Percentiles rank a stretch among this genome's conserved stretches.
Conservation (phyloP, 2,797 vertebrate species). For the Mus caroli region DNA sequence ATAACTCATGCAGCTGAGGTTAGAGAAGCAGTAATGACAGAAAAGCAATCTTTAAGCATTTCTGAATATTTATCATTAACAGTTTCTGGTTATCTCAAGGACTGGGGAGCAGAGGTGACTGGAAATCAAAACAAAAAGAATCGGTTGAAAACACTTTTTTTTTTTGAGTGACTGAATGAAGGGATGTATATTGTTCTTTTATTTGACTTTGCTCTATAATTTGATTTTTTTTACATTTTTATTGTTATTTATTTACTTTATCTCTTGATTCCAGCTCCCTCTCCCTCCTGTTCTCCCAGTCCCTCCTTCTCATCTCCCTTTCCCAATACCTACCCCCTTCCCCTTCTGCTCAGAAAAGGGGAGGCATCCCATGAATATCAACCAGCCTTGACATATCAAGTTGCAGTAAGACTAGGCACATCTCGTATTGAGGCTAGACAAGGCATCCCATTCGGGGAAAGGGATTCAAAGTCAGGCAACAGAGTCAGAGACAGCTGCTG, state of each 20-base stretch:
- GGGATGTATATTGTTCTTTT: neutral
- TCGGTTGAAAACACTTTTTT: neutral
- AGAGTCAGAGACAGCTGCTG: neutral
- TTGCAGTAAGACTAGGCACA: neutral
- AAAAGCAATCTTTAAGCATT: constrained; percentile 15
- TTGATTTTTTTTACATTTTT: neutral
- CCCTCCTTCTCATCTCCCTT: neutral
- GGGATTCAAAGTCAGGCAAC: neutral
- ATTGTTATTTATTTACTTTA: neutral
- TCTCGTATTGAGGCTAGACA: neutral
- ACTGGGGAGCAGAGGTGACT: neutral
- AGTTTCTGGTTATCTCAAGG: neutral
- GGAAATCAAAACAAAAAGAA: neutral
- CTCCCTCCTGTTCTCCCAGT: neutral
- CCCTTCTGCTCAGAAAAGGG: neutral
- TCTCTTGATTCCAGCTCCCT: neutral
- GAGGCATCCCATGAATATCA: neutral
- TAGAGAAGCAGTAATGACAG: neutral
- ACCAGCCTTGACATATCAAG: neutral
- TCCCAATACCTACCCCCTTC: neutral
- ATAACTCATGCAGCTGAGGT: neutral
- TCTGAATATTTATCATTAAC: neutral
- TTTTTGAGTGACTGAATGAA: neutral
- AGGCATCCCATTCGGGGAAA: neutral
- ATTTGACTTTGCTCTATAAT: neutral